These are phyloP conservation scores for Sitta europaea DNA, from an alignment of 2,113 vertebrate genomes.

Conservation along the genomic window DNA sequence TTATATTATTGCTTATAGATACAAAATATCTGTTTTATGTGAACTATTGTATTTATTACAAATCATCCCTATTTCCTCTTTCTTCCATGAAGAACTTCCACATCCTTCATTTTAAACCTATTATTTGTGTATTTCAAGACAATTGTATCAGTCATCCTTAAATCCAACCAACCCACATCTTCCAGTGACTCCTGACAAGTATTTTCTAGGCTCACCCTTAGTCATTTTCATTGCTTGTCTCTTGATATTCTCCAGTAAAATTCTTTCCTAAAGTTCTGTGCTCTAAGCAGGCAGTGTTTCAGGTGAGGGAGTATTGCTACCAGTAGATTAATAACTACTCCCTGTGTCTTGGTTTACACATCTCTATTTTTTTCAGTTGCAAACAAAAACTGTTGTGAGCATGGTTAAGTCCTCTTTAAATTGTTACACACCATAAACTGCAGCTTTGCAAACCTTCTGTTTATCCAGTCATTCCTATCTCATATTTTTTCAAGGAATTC, in stretches of 20 bases:
- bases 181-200: not conserved
- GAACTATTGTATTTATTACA: not conserved
- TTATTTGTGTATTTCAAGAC: not conserved
- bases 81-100: not conserved
- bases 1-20: not conserved
- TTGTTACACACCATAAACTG: not conserved
- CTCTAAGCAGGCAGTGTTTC: not conserved
- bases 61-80: not conserved
- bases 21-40: not conserved
- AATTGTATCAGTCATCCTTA: not conserved
- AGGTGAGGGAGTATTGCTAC: not conserved
- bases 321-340: not conserved
- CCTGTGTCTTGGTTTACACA: not conserved
- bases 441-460: not conserved
- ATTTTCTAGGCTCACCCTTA: not conserved
- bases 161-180: not conserved
- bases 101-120: not conserved
- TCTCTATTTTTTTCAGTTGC: not conserved
- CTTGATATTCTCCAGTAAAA: not conserved
- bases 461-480: not conserved
- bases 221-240: not conserved
- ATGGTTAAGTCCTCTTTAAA: not conserved
- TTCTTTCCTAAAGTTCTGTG: not conserved
- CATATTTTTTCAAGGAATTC: not conserved
- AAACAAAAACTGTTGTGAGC: not conserved